Evolutionary conservation across 2,888 invertebrate genomes (phyloP).

Genomic region (Thera britannica): DNA sequence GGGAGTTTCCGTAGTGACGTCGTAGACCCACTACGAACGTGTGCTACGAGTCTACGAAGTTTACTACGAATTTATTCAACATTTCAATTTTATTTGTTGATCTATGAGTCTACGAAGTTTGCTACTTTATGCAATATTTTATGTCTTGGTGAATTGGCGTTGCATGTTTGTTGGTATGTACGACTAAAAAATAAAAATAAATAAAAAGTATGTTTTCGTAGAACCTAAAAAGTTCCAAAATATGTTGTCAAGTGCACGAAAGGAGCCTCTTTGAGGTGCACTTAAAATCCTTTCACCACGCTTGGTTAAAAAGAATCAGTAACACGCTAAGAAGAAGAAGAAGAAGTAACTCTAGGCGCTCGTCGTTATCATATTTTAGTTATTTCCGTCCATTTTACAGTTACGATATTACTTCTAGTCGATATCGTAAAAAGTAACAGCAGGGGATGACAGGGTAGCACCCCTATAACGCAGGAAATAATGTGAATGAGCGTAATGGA

Average conservation of each 20-base stretch:
- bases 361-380: too few relatives aligned
- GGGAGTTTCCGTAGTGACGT: conserved; percentile 38
- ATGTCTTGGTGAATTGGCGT: neutral
- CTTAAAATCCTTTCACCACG: too few relatives aligned
- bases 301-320: too few relatives aligned
- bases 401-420: neutral
- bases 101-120: neutral
- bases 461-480: conserved; percentile 2
- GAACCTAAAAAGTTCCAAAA: too few relatives aligned
- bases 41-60: conserved; percentile 23
- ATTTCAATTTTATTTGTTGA: conserved; percentile 1
- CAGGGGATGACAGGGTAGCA: conserved; percentile 1
- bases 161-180: neutral
- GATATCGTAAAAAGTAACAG: conserved; percentile 3
- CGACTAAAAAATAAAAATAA: too few relatives aligned
- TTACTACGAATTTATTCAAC: conserved; percentile 7
- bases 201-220: too few relatives aligned
- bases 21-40: conserved; percentile 28
- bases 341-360: too few relatives aligned
- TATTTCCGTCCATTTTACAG: too few relatives aligned
- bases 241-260: too few relatives aligned
- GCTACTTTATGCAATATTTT: neutral
- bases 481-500: neutral
- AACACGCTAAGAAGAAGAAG: too few relatives aligned
- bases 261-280: too few relatives aligned